phyloP scores from a whole-genome alignment of 2,888 invertebrate species.

The Ectemnius lituratus region DNA sequence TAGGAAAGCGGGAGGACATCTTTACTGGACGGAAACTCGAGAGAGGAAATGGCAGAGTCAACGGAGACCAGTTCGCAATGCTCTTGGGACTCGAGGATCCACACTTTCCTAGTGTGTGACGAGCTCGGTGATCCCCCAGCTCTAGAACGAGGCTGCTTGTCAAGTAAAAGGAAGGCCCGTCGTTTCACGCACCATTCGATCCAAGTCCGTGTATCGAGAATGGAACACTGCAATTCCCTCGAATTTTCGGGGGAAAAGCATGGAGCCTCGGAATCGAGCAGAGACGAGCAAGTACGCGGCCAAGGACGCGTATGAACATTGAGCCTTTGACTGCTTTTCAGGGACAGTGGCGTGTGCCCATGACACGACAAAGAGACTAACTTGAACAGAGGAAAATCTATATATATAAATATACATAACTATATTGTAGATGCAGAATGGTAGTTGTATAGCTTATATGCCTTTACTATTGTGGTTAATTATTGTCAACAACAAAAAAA shows the following conservation, averaged over 20 bases:
- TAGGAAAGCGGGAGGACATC: not conserved
- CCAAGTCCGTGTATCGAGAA: too few relatives aligned
- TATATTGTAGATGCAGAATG: slow-evolving; percentile 74
- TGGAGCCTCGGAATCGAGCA: not conserved
- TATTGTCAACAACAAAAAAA: slow-evolving; percentile 61
- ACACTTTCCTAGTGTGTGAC: not conserved
- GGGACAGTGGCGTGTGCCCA: slow-evolving; percentile 43
- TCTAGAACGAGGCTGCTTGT: too few relatives aligned
- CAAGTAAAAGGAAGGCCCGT: too few relatives aligned
- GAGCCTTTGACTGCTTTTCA: slow-evolving; percentile 43
- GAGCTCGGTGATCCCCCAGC: too few relatives aligned
- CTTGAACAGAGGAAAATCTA: slow-evolving; percentile 33
- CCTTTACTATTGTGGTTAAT: slow-evolving; percentile 76
- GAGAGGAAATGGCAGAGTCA: not conserved
- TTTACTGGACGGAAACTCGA: not conserved
- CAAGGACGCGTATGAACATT: slow-evolving; percentile 32
- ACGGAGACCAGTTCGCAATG: not conserved
- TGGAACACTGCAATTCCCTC: not conserved
- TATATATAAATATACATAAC: slow-evolving; percentile 58
- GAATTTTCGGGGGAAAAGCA: not conserved
- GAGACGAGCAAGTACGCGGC: not conserved
- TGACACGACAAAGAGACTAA: slow-evolving; percentile 41
- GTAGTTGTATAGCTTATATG: slow-evolving; percentile 77
- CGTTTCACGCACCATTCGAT: too few relatives aligned
- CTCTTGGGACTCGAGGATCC: not conserved